These are phyloP conservation scores for Sardina pilchardus DNA, from an alignment of 2,113 vertebrate species.

Conservation along the genomic window DNA sequence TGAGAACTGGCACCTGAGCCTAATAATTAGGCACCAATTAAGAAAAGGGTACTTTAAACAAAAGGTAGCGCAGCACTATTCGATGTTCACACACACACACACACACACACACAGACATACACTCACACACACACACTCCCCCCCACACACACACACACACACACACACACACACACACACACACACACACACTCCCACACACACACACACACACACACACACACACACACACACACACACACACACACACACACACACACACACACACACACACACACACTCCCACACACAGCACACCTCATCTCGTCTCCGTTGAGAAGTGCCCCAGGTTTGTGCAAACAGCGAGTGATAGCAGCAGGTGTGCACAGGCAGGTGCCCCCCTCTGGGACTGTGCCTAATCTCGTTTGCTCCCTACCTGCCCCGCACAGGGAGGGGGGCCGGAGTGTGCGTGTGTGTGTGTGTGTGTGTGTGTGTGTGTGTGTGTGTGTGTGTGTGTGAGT, in stretches of 20 bases:
- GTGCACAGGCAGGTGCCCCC: conserved; percentile 7
- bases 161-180: no score
- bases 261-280: not conserved
- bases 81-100: no score
- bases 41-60: not conserved
- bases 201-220: not conserved
- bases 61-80: not conserved
- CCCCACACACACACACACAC: no score
- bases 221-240: not conserved
- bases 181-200: no score
- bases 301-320: not conserved
- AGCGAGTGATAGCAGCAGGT: conserved; percentile 15
- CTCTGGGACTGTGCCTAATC: conserved; percentile 17
- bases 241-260: not conserved
- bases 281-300: not conserved
- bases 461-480: not conserved
- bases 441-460: not conserved
- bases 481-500: not conserved
- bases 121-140: no score
- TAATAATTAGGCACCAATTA: not conserved
- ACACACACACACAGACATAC: no score
- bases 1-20: not conserved
- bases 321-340: conserved; percentile 13
- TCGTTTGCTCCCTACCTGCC: conserved; percentile 16
- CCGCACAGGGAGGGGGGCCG: not conserved